phyloP scores from a whole-genome alignment of 1,140 invertebrate genomes.

The Papilio glaucus region DNA sequence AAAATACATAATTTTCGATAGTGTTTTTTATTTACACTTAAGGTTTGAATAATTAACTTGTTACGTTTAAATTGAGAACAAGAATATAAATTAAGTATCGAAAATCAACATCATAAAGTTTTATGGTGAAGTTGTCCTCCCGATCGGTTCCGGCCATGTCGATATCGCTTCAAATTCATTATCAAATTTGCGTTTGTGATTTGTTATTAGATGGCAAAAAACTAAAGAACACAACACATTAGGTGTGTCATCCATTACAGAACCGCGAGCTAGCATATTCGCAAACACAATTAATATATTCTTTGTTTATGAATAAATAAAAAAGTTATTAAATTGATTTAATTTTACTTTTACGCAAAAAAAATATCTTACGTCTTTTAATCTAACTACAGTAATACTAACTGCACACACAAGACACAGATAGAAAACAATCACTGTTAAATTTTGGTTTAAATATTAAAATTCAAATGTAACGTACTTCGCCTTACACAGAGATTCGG shows the following conservation, averaged over 20 bases:
- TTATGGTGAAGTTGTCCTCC: constrained; percentile 23
- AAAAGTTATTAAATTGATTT: too few species aligned
- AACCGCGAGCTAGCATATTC: not conserved
- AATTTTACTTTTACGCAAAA: too few species aligned
- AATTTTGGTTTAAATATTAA: too few species aligned
- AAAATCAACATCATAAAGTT: constrained; percentile 24
- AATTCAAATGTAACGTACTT: too few species aligned
- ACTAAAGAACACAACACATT: not conserved
- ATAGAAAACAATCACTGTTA: too few species aligned
- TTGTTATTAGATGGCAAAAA: not conserved
- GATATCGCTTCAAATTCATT: not conserved
- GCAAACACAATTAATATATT: too few species aligned
- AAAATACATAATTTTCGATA: not conserved
- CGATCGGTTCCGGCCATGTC: not conserved
- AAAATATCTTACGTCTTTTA: too few species aligned
- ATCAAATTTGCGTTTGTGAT: not conserved
- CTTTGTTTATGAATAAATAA: too few species aligned
- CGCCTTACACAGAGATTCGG: too few species aligned
- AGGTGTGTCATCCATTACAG: not conserved
- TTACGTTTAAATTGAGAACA: constrained; percentile 1
- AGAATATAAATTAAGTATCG: constrained; percentile 23
- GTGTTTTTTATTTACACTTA: constrained; percentile 9
- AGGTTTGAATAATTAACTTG: constrained; percentile 10
- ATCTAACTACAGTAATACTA: too few species aligned
- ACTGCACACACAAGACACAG: too few species aligned